Evolutionary conservation across 2,888 invertebrate genomes (phyloP).

Genomic region (Zhuqinia jingwanae): DNA sequence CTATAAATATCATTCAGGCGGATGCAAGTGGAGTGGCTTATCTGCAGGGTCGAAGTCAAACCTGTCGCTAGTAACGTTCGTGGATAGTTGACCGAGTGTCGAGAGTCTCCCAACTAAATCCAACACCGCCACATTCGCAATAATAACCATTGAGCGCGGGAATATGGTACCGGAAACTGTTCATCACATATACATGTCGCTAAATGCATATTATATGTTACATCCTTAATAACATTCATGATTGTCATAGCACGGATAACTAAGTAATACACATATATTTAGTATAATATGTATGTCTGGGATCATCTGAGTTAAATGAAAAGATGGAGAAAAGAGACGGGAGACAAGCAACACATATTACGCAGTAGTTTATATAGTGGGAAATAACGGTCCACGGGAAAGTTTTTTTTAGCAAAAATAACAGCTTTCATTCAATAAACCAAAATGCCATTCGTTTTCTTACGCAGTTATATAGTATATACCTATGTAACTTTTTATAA

Average conservation of each 20-base stretch:
- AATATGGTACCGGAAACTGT: conserved; percentile 30
- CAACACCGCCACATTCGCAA: background rate
- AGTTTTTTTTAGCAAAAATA: conserved; percentile 40
- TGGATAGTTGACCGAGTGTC: no score
- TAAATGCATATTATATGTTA: no score
- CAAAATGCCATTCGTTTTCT: conserved; percentile 31
- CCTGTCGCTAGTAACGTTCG: no score
- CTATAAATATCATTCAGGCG: no score
- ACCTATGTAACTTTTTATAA: conserved; percentile 33
- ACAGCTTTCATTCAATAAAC: conserved; percentile 68
- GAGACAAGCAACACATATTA: conserved; percentile 62
- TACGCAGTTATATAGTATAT: background rate
- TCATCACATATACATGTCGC: background rate
- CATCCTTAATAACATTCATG: no score
- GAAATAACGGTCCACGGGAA: background rate
- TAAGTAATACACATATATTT: no score
- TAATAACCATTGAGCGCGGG: conserved; percentile 13
- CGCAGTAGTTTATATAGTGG: background rate
- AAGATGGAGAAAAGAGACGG: conserved; percentile 20
- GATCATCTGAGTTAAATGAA: conserved; percentile 15
- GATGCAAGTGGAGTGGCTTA: no score
- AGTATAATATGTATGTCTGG: background rate
- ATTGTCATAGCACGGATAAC: no score
- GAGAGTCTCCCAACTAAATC: no score
- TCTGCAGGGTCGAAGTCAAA: no score